Evolutionary conservation across 2,888 invertebrate species (phyloP).

Genomic region (Dasypolia templi): DNA sequence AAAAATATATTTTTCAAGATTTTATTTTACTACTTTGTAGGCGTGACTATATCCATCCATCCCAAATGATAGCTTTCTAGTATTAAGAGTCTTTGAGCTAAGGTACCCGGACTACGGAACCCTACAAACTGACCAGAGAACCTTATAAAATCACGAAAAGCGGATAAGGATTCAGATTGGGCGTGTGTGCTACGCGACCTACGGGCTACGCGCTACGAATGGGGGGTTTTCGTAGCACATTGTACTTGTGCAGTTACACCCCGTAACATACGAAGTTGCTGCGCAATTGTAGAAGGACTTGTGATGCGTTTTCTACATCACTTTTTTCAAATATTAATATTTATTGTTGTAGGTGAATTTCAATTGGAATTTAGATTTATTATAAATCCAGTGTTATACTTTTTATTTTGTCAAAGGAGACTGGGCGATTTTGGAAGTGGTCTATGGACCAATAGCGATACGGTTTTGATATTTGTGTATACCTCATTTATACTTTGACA

Average conservation of each 20-base stretch:
- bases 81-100: too few relatives aligned
- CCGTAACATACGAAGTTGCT: slow-evolving; percentile 10
- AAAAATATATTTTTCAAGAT: too few relatives aligned
- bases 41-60: too few relatives aligned
- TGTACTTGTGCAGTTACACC: slow-evolving; percentile 7
- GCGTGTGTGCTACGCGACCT: slow-evolving; percentile 26
- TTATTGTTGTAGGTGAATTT: not conserved
- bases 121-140: not conserved
- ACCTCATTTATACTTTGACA: too few relatives aligned
- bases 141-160: not conserved
- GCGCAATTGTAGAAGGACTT: slow-evolving; percentile 12
- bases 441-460: too few relatives aligned
- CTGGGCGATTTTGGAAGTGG: too few relatives aligned
- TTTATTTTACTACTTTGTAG: too few relatives aligned
- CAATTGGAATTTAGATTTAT: not conserved
- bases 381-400: too few relatives aligned
- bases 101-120: too few relatives aligned
- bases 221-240: slow-evolving; percentile 34
- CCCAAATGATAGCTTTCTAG: too few relatives aligned
- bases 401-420: too few relatives aligned
- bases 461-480: too few relatives aligned
- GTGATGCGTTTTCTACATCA: not conserved
- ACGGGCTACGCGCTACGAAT: slow-evolving; percentile 25
- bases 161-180: not conserved
- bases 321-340: not conserved